phyloP scores from a whole-genome alignment of 2,888 invertebrate genomes.

The Eucera pruinosa region DNA sequence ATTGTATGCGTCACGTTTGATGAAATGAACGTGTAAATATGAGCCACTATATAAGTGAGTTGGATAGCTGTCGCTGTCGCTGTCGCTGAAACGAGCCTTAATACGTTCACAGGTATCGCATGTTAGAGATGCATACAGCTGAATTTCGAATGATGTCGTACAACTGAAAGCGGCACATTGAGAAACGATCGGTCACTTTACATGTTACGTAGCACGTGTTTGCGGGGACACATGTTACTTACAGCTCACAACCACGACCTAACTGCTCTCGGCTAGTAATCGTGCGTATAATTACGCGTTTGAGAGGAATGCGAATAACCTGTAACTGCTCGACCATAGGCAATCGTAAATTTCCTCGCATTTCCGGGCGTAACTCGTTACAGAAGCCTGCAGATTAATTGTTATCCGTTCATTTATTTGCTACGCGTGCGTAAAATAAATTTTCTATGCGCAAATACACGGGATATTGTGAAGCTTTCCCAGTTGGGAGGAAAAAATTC shows the following conservation, averaged over 20 bases:
- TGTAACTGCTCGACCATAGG: conserved; percentile 25
- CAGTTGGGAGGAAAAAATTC: background rate
- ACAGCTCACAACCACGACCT: conserved; percentile 51
- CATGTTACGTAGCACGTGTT: conserved; percentile 27
- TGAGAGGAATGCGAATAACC: conserved; percentile 47
- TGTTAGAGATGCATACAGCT: conserved; percentile 6
- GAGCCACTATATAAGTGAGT: no score
- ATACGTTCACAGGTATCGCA: background rate
- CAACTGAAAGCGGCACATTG: conserved; percentile 37
- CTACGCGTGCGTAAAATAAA: background rate
- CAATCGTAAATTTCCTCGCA: conserved; percentile 42
- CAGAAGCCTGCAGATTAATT: conserved; percentile 33
- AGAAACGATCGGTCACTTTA: conserved; percentile 59
- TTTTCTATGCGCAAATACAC: background rate
- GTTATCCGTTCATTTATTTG: conserved; percentile 21
- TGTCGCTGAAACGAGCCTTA: background rate
- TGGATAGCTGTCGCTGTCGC: no score
- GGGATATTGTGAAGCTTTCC: background rate
- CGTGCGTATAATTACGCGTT: conserved; percentile 55
- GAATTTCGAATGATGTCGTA: conserved; percentile 31
- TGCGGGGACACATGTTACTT: conserved; percentile 58
- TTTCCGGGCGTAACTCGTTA: conserved; percentile 32
- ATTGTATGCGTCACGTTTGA: no score
- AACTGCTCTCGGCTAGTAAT: conserved; percentile 41
- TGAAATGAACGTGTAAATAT: no score